phyloP scores from a whole-genome alignment of 2,797 vertebrate species.

The Hippoglossus hippoglossus region DNA sequence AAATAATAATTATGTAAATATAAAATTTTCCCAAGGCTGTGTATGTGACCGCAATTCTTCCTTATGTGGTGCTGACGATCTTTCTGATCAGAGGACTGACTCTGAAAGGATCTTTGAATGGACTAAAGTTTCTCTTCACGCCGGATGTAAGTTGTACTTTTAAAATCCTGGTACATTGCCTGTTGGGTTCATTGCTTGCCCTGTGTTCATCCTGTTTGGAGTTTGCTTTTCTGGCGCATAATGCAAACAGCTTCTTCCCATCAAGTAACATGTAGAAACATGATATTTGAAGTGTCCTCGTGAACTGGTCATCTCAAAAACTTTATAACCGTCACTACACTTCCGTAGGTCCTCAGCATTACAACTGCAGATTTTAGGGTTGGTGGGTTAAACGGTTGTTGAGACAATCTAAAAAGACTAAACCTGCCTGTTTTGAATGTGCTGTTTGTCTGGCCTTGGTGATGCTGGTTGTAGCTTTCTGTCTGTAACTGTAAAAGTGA shows the following conservation, averaged over 20 bases:
- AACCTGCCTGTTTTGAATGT: too few species aligned
- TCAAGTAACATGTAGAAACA: background rate
- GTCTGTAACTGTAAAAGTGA: background rate
- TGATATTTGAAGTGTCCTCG: background rate
- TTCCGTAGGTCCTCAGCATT: too few species aligned
- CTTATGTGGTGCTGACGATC: slow-evolving; percentile 91
- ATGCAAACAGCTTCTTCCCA: too few species aligned
- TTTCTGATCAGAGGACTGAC: slow-evolving; percentile 93
- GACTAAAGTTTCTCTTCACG: slow-evolving; percentile 91
- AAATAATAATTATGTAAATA: background rate
- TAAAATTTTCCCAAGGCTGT: slow-evolving; percentile 83
- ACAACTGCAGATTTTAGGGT: too few species aligned
- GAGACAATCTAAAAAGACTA: too few species aligned
- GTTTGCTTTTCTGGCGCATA: too few species aligned
- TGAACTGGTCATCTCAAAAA: background rate
- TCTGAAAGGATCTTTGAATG: slow-evolving; percentile 88
- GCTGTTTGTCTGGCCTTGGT: too few species aligned
- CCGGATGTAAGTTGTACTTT: slow-evolving; percentile 84
- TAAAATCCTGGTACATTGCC: background rate
- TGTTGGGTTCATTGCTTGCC: too few species aligned
- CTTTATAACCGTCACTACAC: too few species aligned
- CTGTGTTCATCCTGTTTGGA: too few species aligned
- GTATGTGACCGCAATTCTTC: slow-evolving; percentile 92
- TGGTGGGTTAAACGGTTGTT: too few species aligned
- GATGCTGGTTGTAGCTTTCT: too few species aligned